Percentiles rank a stretch among this genome's conserved stretches.
Conservation (phyloP, 2,113 vertebrate species). For the Malurus cyaneus region DNA sequence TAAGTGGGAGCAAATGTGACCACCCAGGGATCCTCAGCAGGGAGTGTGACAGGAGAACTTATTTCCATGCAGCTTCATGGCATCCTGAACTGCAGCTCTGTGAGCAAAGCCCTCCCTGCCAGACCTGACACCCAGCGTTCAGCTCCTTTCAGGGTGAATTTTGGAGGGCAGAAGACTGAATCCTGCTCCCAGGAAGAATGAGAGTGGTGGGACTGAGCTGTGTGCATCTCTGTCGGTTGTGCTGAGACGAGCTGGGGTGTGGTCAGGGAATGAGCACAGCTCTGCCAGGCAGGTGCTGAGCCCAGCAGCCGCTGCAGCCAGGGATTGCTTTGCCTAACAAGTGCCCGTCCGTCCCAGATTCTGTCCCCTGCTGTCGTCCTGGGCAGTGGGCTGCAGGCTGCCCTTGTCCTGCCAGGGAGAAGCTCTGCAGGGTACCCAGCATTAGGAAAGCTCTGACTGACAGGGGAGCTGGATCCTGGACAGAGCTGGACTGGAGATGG, state of each 20-base stretch:
- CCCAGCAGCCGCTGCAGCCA: neutral
- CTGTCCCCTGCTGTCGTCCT: neutral
- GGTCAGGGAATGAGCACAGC: neutral
- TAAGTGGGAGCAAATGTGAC: neutral
- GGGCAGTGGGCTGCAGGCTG: neutral
- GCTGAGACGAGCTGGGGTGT: neutral
- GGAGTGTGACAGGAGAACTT: neutral
- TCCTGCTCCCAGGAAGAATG: accelerated
- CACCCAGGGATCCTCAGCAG: neutral
- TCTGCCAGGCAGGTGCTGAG: neutral
- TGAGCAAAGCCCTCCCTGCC: neutral
- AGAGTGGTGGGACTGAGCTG: neutral
- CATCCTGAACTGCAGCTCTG: neutral
- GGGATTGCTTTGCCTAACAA: neutral
- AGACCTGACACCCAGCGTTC: neutral
- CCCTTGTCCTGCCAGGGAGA: neutral
- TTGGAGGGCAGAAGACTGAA: neutral
- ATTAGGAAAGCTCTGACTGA: neutral
- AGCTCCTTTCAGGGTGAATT: neutral
- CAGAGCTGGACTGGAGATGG: constrained; percentile 31
- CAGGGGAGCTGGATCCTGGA: constrained; percentile 20
- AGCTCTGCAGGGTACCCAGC: neutral
- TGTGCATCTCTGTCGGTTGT: neutral
- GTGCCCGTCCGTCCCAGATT: neutral
- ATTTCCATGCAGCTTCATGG: neutral